Evolutionary conservation across 2,113 vertebrate genomes (phyloP).

Genomic region (Lophura nycthemera): DNA sequence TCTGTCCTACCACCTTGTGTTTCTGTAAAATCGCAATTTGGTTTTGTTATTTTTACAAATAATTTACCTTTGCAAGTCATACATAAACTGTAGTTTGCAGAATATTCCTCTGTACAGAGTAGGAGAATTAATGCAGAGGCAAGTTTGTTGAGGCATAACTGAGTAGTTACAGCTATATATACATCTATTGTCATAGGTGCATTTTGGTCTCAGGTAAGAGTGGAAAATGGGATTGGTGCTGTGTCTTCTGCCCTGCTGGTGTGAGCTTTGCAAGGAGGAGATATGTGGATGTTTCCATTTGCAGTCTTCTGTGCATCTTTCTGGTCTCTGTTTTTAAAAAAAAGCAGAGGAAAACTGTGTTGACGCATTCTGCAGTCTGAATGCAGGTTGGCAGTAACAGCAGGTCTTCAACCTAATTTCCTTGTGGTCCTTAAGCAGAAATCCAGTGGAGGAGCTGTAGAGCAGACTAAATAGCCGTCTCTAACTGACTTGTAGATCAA

Average conservation of each 20-base stretch:
- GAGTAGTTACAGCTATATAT: neutral
- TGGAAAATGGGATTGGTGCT: neutral
- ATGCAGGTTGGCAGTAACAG: neutral
- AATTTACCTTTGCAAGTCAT: neutral
- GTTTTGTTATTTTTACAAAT: neutral
- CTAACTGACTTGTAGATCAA: neutral
- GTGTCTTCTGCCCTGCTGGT: neutral
- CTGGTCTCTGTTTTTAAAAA: neutral
- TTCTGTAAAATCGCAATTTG: neutral
- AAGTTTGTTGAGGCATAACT: neutral
- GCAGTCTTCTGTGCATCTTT: neutral
- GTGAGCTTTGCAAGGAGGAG: neutral
- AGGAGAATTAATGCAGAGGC: neutral
- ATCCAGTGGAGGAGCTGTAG: slow-evolving; percentile 2
- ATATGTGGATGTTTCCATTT: neutral
- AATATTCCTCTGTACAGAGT: neutral
- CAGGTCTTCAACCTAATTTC: neutral
- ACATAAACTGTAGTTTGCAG: neutral
- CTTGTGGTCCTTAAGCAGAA: neutral
- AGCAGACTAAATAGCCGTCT: neutral
- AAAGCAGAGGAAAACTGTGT: neutral
- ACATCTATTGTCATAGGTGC: neutral
- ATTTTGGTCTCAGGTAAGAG: neutral
- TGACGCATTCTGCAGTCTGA: neutral
- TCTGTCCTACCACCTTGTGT: neutral